Evolutionary conservation across 2,888 invertebrate species (phyloP).

Genomic region (Cerceris ruficornis): DNA sequence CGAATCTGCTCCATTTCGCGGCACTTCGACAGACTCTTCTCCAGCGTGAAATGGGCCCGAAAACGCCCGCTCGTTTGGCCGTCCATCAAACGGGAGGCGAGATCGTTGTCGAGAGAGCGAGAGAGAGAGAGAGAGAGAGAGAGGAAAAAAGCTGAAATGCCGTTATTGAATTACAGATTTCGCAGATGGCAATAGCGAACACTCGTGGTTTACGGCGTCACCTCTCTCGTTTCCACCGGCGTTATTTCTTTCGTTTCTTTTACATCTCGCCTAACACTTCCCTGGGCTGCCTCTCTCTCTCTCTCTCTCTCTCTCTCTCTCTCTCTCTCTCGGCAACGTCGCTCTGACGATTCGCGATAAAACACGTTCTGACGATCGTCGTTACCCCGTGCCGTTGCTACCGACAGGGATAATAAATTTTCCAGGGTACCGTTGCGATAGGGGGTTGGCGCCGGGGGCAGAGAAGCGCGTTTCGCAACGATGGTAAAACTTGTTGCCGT

Average conservation of each 20-base stretch:
- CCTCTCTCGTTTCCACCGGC: conserved; percentile 19
- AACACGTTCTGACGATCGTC: conserved; percentile 51
- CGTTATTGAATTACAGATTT: conserved; percentile 63
- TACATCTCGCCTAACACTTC: not conserved
- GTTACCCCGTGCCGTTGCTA: conserved; percentile 37
- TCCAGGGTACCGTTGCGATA: conserved; percentile 3
- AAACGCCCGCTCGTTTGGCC: not conserved
- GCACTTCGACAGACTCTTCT: not conserved
- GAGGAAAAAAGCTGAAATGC: conserved; percentile 12
- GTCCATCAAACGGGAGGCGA: not conserved
- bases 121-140: not conserved
- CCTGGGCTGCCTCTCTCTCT: conserved; percentile 5
- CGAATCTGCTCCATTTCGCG: not conserved
- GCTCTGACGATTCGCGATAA: conserved; percentile 47
- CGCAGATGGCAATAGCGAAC: conserved; percentile 25
- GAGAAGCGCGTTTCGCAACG: conserved; percentile 25
- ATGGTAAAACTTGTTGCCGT: conserved; percentile 47
- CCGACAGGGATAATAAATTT: conserved; percentile 57
- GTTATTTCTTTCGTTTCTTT: conserved; percentile 3
- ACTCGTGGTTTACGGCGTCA: conserved; percentile 36
- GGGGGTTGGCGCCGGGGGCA: conserved; percentile 18
- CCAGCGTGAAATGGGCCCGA: not conserved
- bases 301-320: conserved; percentile 3
- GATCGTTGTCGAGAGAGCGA: too few species aligned
- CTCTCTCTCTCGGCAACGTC: conserved; percentile 17